A percentile compares a stretch with the other conserved stretches of the same genome.
phyloP scores from a whole-genome alignment of 2,797 vertebrate genomes.

The Orestias chungarensis region DNA sequence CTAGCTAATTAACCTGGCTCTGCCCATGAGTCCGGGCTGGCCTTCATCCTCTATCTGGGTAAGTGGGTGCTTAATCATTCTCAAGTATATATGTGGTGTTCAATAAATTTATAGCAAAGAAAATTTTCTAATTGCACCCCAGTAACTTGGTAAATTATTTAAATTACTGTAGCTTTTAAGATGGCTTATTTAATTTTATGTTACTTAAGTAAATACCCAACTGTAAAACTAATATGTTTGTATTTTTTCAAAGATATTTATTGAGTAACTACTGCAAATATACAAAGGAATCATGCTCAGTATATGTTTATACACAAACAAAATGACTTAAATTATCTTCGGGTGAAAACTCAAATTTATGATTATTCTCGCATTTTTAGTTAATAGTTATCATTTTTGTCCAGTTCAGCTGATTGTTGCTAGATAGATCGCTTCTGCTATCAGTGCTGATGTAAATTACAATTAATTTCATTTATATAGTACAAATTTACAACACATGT shows the following conservation, averaged over 20 bases:
- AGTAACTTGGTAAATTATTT: background rate
- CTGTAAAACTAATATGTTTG: too few species aligned
- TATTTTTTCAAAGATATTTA: background rate
- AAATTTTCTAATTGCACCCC: slow-evolving; percentile 41
- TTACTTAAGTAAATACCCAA: background rate
- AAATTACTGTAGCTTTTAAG: background rate
- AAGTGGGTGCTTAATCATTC: slow-evolving; percentile 47
- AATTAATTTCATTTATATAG: too few species aligned
- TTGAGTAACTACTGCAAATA: background rate
- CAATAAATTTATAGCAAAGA: slow-evolving; percentile 21
- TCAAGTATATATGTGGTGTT: slow-evolving; percentile 48
- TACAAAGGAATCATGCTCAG: background rate
- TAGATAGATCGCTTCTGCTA: background rate
- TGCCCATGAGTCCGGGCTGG: slow-evolving; percentile 10
- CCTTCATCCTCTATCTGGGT: slow-evolving; percentile 6
- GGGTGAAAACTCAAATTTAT: background rate
- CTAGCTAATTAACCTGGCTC: slow-evolving; percentile 34
- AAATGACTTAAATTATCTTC: too few species aligned
- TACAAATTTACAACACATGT: too few species aligned
- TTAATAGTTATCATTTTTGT: background rate
- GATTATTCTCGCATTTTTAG: background rate
- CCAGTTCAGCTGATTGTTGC: too few species aligned
- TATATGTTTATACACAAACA: background rate
- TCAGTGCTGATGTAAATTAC: background rate
- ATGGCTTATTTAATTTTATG: background rate